Evolutionary conservation across 2,888 invertebrate species (phyloP).

Genomic region (Calephelis perditalis): DNA sequence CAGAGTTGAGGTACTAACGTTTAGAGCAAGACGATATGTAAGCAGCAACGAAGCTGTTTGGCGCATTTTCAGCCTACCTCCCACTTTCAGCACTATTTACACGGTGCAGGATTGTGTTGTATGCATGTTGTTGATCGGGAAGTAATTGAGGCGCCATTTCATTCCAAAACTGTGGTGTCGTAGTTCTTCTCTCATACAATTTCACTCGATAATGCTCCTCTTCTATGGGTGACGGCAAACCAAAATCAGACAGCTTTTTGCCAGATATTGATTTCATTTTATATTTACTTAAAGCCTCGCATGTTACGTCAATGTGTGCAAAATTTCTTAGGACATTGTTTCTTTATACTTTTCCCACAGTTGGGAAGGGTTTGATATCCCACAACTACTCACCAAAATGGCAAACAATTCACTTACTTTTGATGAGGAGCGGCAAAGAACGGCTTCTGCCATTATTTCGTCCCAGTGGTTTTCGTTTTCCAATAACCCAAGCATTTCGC

Average conservation of each 20-base stretch:
- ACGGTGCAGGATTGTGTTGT: not conserved
- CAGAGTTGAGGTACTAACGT: slow-evolving; percentile 36
- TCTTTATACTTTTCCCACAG: not conserved
- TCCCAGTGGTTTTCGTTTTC: not conserved
- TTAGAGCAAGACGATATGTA: slow-evolving; percentile 36
- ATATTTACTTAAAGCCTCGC: not conserved
- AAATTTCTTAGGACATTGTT: not conserved
- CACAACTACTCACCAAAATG: not conserved
- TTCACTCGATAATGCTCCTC: not conserved
- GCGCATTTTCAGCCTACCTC: slow-evolving; percentile 29
- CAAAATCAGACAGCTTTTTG: not conserved
- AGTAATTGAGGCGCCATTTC: not conserved
- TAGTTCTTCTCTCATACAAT: not conserved
- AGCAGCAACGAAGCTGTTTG: slow-evolving; percentile 38
- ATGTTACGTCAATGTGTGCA: not conserved
- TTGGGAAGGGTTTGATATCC: not conserved
- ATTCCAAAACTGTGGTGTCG: not conserved
- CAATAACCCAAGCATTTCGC: not conserved
- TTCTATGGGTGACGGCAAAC: not conserved
- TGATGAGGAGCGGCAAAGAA: not conserved
- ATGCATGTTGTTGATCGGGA: not conserved
- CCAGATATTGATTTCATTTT: not conserved
- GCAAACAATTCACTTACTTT: too few species aligned
- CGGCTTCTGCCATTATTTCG: slow-evolving; percentile 1
- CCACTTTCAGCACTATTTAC: not conserved